Evolutionary conservation across 2,113 vertebrate species (phyloP).

Genomic region (Psittacula cyanocephala): DNA sequence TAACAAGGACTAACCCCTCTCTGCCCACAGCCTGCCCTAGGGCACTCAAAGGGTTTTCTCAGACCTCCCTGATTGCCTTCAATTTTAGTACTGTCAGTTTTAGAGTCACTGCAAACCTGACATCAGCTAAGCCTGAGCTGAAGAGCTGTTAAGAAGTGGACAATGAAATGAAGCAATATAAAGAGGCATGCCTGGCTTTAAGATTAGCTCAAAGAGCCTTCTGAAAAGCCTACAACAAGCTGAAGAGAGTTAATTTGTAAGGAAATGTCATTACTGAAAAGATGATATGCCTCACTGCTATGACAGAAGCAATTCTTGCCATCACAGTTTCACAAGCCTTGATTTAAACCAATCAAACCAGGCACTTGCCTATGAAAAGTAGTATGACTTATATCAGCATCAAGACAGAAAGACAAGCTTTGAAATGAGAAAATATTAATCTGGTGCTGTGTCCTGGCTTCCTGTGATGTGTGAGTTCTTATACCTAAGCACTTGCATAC

Average conservation of each 20-base stretch:
- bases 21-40: not conserved
- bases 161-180: not conserved
- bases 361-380: constrained; percentile 19
- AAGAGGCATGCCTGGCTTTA: constrained; percentile 13
- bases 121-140: not conserved
- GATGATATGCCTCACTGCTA: not conserved
- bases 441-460: not conserved
- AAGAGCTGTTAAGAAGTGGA: constrained; percentile 35
- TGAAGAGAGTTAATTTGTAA: constrained; percentile 29
- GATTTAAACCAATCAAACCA: constrained; percentile 65
- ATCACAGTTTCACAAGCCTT: constrained; percentile 38
- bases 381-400: constrained; percentile 41
- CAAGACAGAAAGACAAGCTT: constrained; percentile 42
- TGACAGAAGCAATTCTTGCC: constrained; percentile 38
- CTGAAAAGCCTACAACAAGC: constrained; percentile 18
- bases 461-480: not conserved
- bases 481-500: constrained; percentile 15
- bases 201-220: constrained; percentile 56
- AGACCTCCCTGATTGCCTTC: not conserved
- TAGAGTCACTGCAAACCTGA: not conserved
- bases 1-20: not conserved
- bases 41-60: not conserved
- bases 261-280: constrained; percentile 43
- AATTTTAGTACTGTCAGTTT: not conserved
- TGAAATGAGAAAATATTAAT: constrained; percentile 62